Evolutionary conservation across 2,113 vertebrate species (phyloP), one percentile per base, ranked within the genome.

Genomic region (Callocephalon fimbriatum): DNA sequence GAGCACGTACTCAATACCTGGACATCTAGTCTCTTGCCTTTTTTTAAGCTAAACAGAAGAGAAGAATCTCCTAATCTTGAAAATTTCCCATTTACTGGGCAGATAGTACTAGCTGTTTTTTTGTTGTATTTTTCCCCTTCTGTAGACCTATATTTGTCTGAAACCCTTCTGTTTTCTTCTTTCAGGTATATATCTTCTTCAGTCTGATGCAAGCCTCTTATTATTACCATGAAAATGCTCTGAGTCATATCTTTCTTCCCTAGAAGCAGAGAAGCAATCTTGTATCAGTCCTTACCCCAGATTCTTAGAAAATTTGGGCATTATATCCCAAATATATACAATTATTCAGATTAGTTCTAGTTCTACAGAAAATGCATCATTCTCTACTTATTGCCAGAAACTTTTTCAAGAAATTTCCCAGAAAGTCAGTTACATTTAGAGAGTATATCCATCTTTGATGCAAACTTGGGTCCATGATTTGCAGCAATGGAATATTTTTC

Each of bases 51-150:
- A 44, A 71, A 20, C 3, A 32, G 19, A 7, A 4, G 9, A 63
- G 8, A 67, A 63, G 32, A 63, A 47, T 25, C 3, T 16, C 15
- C 37, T 25, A 48, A 56, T 38, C 6, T 9, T 68, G 22, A 86
- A 83, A 47, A 42, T 26, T 20, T 77, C 1, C 5, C 3, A 4
- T 73, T 86, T 59, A 42, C 14, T 32, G 11, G 9, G 5, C 2
- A 4, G 4, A 68, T 2, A 73, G 47, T 8, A n/a, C 1, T 73
- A 73, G 76, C 21, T 65, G 25, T 1, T 0, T 14, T 67, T 67
- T 67, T 21, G 6, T 21, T 11, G 1, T 9, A 27, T 9, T 21
- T 18, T 17, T 0, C 3, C 11, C 0, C 8, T 50, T 59, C 13
- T 40, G 11, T 50, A 54, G 8, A 58, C 5, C 7, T 62, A 1